Base-by-base conservation (phyloP, 2,888 invertebrate genomes). In the Sesamia inferens region DNA sequence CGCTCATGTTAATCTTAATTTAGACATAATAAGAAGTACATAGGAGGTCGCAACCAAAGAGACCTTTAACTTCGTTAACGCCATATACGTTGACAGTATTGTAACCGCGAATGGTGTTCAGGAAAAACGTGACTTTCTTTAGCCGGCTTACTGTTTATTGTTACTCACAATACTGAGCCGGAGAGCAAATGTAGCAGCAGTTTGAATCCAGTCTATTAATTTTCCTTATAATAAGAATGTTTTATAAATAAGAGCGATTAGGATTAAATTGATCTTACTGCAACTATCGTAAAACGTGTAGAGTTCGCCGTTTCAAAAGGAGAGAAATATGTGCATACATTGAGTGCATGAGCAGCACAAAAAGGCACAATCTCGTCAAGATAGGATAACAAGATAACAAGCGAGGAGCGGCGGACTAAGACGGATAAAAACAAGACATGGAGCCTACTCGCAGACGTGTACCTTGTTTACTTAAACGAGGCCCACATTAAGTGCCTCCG, bases 321-420 rank as follows among this genome's bases (percentile, higher is more conserved):
- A 88, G 89, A 88, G 87, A 89, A 89, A 90, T 91, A 92, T 90
- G 91, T 92, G 90, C 90, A 91, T 91, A 92, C 80, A 91, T 92
- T 90, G 89, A 92, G 88, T 88, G 89, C 90, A 91, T 90, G 90
- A 90, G 90, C 89, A 90, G 90, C 88, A 90, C 93, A 96, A 95
- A 95, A 95, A 95, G 94, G 93, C 90, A 94, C 93, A 94, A 95
- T 95, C 95, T 94, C 90, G 88, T 88, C 91, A 90, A 94, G 96
- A 95, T 96, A 95, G 95, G 94, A 94, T 95, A 96, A 96, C 95
- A 95, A 95, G 96, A 95, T 96, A 96, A 96, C 94, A 93, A 95
- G 93, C 95, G 92, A 92, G 92, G 92, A 94, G 92, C 94, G 94
- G 92, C 90, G 88, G 89, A 91, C 92, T 92, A 93, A 94, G 94